phyloP scores from a whole-genome alignment of 2,888 invertebrate genomes.

The Hirtodrosophila alboralis region DNA sequence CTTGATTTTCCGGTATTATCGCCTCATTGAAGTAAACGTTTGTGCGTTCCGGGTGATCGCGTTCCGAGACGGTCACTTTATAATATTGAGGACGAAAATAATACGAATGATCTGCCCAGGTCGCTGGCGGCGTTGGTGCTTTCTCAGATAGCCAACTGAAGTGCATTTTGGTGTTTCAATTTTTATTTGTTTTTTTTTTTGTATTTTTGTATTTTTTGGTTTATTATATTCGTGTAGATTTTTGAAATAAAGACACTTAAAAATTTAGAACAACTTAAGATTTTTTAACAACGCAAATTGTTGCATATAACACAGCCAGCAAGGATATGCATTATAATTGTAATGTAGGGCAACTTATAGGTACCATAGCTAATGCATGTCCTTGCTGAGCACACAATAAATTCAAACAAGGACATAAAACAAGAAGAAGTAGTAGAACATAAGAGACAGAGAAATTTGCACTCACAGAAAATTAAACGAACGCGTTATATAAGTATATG shows the following conservation, averaged over 20 bases:
- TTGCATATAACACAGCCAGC: conserved; percentile 28
- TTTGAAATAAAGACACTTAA: conserved; percentile 84
- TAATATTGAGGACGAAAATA: conserved; percentile 83
- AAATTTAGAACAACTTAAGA: conserved; percentile 80
- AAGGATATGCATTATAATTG: conserved; percentile 52
- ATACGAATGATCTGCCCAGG: conserved; percentile 85
- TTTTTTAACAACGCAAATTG: conserved; percentile 55
- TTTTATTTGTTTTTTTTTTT: conserved; percentile 35
- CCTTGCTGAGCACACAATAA: conserved; percentile 46
- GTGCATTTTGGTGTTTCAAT: conserved; percentile 76
- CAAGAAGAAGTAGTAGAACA: background rate
- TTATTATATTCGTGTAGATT: conserved; percentile 42
- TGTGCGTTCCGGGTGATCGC: conserved; percentile 83
- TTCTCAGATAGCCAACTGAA: conserved; percentile 83
- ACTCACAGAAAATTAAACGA: conserved; percentile 57
- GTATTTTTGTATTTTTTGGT: conserved; percentile 28
- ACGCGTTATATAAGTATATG: conserved; percentile 38
- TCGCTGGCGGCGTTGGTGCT: conserved; percentile 84
- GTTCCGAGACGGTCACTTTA: conserved; percentile 84
- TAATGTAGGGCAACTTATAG: no score
- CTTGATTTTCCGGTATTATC: conserved; percentile 81
- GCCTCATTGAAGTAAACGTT: conserved; percentile 83
- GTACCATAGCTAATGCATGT: conserved; percentile 36
- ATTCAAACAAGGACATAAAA: conserved; percentile 6
- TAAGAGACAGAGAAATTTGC: no score